Evolutionary conservation across 1,140 invertebrate species (phyloP), one percentile per base, ranked within the genome.

Genomic region (Oncopeltus fasciatus): DNA sequence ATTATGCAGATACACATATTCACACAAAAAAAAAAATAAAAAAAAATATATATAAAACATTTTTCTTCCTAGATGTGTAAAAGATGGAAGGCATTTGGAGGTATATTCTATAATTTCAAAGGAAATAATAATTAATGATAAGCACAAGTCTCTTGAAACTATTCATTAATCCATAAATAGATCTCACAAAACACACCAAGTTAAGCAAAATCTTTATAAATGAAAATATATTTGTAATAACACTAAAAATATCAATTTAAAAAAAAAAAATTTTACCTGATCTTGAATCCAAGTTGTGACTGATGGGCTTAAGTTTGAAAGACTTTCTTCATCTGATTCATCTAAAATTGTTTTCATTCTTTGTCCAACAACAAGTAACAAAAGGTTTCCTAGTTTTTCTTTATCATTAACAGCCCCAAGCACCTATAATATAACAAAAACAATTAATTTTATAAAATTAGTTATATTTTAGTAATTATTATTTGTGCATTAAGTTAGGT

Each of bases 301-400:
- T 11, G 80, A 72, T 18, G 87, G 82, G 64, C 81, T 84, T 31
- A 89, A 77, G 53, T 80, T 79, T 5, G 84, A 78, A 43, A 89
- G 73, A 68, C 83, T 79, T 78, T 77, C 77, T n/a, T n/a, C 47
- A n/a, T 75, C 74, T 14, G 79, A 78, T 57, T 75, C 75, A 3
- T 79, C 74, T 11, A 88, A 72, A 68, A 82, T 79, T 38, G 80
- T 76, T 68, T 80, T 80, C n/a, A 89, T 70, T 65, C 88, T 74
- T 68, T 83, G 79, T n/a, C 85, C 88, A 28, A 81, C 83, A 43
- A 91, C 78, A 5, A 80, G 75, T 1, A 91, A 71, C 44, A 92
- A 73, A 68, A 82, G 77, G 18, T 76, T 72, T 14, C 84, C 84
- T 47, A 92, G 72, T 24, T 77, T 72, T 67, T 80, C 77, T 44